Evolutionary conservation across 2,113 vertebrate species (phyloP), one percentile per base, ranked within the genome.

Genomic region (Carassius gibelio): DNA sequence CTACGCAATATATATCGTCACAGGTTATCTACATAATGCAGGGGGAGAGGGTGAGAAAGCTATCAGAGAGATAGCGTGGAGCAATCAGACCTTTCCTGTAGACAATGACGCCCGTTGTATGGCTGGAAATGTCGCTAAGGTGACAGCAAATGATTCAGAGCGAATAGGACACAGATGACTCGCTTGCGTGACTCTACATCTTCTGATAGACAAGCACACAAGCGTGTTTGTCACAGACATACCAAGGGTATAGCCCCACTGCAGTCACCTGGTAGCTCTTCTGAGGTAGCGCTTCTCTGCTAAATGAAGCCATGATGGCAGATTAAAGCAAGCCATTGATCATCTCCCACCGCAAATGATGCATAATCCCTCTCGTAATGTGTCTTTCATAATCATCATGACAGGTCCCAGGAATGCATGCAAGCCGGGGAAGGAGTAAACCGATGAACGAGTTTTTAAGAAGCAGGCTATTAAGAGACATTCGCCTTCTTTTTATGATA

Each of bases 1-100:
- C 90, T 89, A 1, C 89, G 75, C 87, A 91, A 93, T 92, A 94
- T 92, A 96, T 90, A 94, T 93, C 90, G 88, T 94, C 90, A 91
- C 81, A 13, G 88, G 90, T 96, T 96, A 95, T 93, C 85, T 94
- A 93, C 90, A 94, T 92, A 95, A 94, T 94, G 90, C 93, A 94
- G 92, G 90, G 92, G 88, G 91, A 92, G 94, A 95, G 94, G 94
- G 88, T 48, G 26, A 2, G 87, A 90, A 88, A 81, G 84, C 84
- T 81, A 81, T 81, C 87, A 75, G 76, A 38, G 84, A 81, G 82
- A 80, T 66, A 85, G 81, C 84, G 89, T 38, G 87, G 87, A 89
- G 92, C 89, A 93, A 91, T 89, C 88, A 91, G 93, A 92, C 91
- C 84, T 94, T 86, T 94, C 90, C 93, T 87, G 89, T 90, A 88